Evolutionary conservation across 2,113 vertebrate species (phyloP).

Genomic region (Lipotes vexillifer): DNA sequence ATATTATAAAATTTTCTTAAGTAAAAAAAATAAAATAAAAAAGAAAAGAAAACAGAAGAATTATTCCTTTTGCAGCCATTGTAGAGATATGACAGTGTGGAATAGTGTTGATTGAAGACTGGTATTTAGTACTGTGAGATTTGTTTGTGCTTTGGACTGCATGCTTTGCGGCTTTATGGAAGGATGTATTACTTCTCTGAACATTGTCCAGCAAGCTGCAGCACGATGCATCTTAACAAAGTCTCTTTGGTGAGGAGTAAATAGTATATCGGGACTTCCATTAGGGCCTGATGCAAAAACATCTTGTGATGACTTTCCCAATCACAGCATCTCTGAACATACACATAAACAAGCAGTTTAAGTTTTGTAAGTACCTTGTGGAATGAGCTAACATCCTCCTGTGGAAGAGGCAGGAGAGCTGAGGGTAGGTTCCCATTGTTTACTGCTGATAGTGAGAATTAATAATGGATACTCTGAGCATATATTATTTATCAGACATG

Average conservation of each 20-base stretch:
- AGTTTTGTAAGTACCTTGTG: neutral
- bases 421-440: neutral
- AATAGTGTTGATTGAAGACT: constrained; percentile 62
- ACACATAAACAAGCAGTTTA: neutral
- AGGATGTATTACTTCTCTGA: constrained; percentile 38
- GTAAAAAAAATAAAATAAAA: no score
- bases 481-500: constrained; percentile 39
- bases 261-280: neutral
- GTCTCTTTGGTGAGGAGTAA: constrained; percentile 34
- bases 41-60: neutral
- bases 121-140: constrained; percentile 11
- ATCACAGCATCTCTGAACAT: neutral
- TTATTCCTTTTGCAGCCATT: constrained; percentile 21
- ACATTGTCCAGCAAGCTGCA: constrained; percentile 26
- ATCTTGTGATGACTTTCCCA: constrained; percentile 18
- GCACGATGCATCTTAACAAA: constrained; percentile 42
- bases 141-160: constrained; percentile 37
- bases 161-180: constrained; percentile 38
- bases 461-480: constrained; percentile 51
- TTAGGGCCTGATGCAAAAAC: neutral
- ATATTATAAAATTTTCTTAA: no score
- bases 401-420: neutral
- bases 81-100: constrained; percentile 36
- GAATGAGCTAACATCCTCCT: neutral
- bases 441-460: constrained; percentile 9